These are phyloP conservation scores for Bucorvus abyssinicus DNA, from an alignment of 2,797 vertebrate species.

Conservation along the genomic window DNA sequence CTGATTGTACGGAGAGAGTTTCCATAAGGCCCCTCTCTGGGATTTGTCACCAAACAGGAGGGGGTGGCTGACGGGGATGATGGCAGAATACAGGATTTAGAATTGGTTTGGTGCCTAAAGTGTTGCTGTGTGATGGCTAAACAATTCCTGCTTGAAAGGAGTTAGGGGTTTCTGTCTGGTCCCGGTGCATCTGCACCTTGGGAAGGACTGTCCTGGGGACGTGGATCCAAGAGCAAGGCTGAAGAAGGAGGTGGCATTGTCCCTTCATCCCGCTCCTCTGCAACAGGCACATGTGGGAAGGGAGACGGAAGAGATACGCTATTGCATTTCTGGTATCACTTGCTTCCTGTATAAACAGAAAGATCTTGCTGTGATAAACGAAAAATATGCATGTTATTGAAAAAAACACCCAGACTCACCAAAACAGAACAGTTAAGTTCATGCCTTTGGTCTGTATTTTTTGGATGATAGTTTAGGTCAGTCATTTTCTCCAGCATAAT, in stretches of 20 bases:
- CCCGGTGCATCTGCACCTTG: not conserved
- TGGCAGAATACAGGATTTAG: not conserved
- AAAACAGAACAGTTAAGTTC: slow-evolving; percentile 23
- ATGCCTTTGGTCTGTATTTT: slow-evolving; percentile 5
- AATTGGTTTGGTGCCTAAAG: not conserved
- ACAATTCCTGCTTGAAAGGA: not conserved
- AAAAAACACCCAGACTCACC: not conserved
- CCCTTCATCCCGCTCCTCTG: not conserved
- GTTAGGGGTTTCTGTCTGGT: not conserved
- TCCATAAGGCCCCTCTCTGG: not conserved
- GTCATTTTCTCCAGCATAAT: not conserved
- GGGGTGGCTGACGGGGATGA: not conserved
- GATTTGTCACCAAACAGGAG: not conserved
- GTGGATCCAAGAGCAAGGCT: not conserved
- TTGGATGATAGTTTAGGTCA: slow-evolving; percentile 1
- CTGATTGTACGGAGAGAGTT: not conserved
- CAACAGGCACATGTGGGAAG: not conserved
- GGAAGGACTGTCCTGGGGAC: not conserved
- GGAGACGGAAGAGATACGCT: accelerated
- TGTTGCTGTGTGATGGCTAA: not conserved
- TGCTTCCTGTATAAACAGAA: slow-evolving; percentile 31
- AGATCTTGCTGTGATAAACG: slow-evolving; percentile 16
- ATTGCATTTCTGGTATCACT: not conserved
- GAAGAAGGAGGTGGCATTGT: not conserved
- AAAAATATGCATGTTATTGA: slow-evolving; percentile 1